Evolutionary conservation across 1,140 invertebrate genomes (phyloP), one percentile per base, ranked within the genome.

Genomic region (Drosophila ananassae): DNA sequence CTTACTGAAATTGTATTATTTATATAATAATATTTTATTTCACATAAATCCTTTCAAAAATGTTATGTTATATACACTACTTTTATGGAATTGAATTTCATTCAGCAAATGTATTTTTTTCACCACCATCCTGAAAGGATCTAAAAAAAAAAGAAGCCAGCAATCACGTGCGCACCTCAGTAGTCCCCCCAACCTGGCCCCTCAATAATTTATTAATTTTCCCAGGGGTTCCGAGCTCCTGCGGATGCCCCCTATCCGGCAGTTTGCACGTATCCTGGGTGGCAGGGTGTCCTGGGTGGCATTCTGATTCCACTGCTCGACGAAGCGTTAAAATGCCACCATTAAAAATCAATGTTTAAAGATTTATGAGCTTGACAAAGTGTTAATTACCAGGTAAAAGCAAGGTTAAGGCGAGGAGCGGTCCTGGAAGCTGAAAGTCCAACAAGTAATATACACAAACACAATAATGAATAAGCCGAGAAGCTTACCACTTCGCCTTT

Each of bases 341-440:
- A 87, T 87, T 87, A 85, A 87, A 87, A 87, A 87, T 87, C 82
- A 87, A 87, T 87, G 77, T 62, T 85, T 87, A 85, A 87, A 78
- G 82, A 87, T 87, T 85, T 87, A 87, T 87, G 74, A 67, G 82
- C 74, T 81, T 72, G 79, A 85, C 81, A 80, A 85, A 85, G 82
- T 87, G 82, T 85, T 81, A 87, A 87, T 87, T 87, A 87, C 82
- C 66, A 72, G 59, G 48, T 56, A 50, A 67, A 50, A 62, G 46
- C 53, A 46, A 63, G 58, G 63, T 28, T 60, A 61, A 25, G 37
- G 50, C 9, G 10, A 28, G 24, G 21, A 32, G n/a, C 47, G 13
- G 25, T 37, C 17, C 41, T 21, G 13, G 9, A 53, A 28, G 47
- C 39, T 59, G 44, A 10, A 22, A 58, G 50, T 21, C 46, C 52